Base-by-base conservation (phyloP, 2,888 invertebrate genomes). In the Pseudococcus viburni region DNA sequence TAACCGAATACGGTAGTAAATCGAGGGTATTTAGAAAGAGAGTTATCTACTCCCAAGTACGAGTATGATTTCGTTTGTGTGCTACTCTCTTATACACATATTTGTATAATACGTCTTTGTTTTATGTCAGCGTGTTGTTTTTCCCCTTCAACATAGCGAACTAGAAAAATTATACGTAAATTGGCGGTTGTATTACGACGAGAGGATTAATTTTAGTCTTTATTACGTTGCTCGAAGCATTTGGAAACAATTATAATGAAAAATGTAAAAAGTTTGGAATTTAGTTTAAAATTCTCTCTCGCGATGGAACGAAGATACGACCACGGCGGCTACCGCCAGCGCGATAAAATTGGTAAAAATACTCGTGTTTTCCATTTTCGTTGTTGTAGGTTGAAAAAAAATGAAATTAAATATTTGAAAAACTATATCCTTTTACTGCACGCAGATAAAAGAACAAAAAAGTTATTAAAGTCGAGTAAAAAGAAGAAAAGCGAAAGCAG, bases 381-480 rank as follows among this genome's bases (percentile, higher is more conserved):
- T 46, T 46, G 46, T 33, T 46, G 46, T 46, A 46, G 46, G 46
- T 46, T 46, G 46, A 64, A 22, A 68, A 22, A 68, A 68, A 68
- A 68, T 68, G 19, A 68, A 68, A 68, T 68, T 68, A 68, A 68
- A 68, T 68, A 68, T 68, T 68, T 68, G 68, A 22, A 68, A 68
- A 68, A 68, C 22, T 68, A 22, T 68, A 68, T 68, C 26, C 3
- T 68, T 68, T 68, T 68, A 68, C 68, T 68, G 22, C 22, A 26
- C 68, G 68, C 68, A 68, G 68, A 22, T 68, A 68, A 68, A 68
- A 68, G 68, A 68, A 68, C 22, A 26, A 26, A 68, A 51, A 68
- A 68, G 68, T 68, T 68, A 68, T 68, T 68, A 68, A 68, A 68
- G 68, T 68, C 7, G 68, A 68, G 51, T 5, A 15, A 51, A 46